phyloP scores from a whole-genome alignment of 2,888 invertebrate species.

The Dasypogon diadema region DNA sequence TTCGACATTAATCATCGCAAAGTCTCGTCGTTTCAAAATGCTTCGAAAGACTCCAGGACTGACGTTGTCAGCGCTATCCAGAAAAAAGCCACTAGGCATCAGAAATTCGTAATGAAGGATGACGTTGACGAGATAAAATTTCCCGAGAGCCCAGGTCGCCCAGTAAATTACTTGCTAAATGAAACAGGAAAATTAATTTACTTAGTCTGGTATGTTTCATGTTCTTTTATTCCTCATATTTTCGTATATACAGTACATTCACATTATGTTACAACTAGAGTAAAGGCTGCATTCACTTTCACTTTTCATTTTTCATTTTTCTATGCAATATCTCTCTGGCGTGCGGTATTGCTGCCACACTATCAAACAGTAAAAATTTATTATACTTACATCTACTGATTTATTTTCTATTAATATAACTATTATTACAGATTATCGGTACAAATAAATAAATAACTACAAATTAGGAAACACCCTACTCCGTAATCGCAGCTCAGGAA shows the following conservation, averaged over 20 bases:
- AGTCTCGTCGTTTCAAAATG: not conserved
- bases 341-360: conserved; percentile 13
- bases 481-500: not conserved
- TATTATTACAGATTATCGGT: conserved; percentile 41
- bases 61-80: too few relatives aligned
- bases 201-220: conserved; percentile 19
- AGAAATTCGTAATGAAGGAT: too few relatives aligned
- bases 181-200: conserved; percentile 17
- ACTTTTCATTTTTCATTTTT: not conserved
- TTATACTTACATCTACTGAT: conserved; percentile 44
- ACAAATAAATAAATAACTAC: conserved; percentile 45
- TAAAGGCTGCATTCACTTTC: conserved; percentile 50
- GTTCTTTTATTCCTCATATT: conserved; percentile 38
- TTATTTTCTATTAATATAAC: conserved; percentile 31
- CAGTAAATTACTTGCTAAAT: conserved; percentile 11
- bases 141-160: not conserved
- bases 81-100: too few relatives aligned
- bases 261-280: conserved; percentile 55
- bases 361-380: conserved; percentile 44
- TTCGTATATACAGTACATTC: conserved; percentile 55
- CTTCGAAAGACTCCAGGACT: too few relatives aligned
- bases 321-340: conserved; percentile 19
- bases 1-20: conserved; percentile 22
- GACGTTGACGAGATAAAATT: too few relatives aligned
- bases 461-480: conserved; percentile 9